These are phyloP conservation scores for Genyomyrus donnyi DNA, from an alignment of 2,113 vertebrate species.

Conservation along the genomic window DNA sequence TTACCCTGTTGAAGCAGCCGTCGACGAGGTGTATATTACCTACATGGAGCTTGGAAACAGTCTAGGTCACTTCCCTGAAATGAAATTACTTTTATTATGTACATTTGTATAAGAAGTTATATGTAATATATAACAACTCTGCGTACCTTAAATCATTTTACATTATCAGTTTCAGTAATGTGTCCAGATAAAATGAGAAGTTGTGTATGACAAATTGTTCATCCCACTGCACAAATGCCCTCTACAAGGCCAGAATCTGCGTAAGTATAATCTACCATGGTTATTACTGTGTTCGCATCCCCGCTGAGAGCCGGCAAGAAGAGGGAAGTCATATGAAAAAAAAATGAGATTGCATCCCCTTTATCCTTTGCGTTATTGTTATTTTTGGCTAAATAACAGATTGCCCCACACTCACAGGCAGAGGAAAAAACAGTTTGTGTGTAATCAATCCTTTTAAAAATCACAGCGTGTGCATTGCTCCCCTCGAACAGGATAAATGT, in stretches of 20 bases:
- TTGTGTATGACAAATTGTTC: not conserved
- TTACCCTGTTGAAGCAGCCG: not conserved
- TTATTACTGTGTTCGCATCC: conserved; percentile 50
- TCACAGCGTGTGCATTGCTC: conserved; percentile 55
- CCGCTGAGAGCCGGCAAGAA: conserved; percentile 44
- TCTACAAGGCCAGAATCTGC: not conserved
- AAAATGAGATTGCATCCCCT: conserved; percentile 57
- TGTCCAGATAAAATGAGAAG: not conserved
- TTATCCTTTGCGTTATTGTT: conserved; percentile 51
- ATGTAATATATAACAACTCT: not conserved
- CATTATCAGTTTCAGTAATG: not conserved
- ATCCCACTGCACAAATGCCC: not conserved
- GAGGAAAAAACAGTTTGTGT: conserved; percentile 53
- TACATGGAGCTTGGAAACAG: not conserved
- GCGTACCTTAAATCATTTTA: not conserved
- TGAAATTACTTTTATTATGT: not conserved
- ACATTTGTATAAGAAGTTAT: not conserved
- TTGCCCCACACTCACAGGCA: conserved; percentile 55
- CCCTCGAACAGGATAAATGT: conserved; percentile 68
- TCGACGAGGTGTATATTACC: not conserved
- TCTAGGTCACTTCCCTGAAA: not conserved
- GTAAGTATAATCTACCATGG: conserved; percentile 14
- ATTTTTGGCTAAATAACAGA: conserved; percentile 64
- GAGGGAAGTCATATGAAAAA: conserved; percentile 47
- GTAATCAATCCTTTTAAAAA: conserved; percentile 71